Base-by-base conservation (phyloP, 1,140 invertebrate genomes). In the Octopus sinensis region DNA sequence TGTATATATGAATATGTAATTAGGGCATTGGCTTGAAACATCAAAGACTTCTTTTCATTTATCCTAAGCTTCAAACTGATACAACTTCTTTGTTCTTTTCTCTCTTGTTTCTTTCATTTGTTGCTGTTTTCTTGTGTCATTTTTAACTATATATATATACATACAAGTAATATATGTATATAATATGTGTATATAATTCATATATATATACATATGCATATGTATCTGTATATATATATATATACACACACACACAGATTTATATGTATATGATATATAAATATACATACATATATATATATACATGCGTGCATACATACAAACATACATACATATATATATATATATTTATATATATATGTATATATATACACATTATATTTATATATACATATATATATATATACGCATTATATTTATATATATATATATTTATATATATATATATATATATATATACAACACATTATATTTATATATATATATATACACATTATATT, bases 401-500 rank as follows among this genome's bases (percentile, higher is more conserved):
- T 3, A 62, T 17, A 62, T 3, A n/a, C n/a, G n/a, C n/a, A n/a
- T n/a, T n/a, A n/a, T n/a, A n/a, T n/a, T n/a, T n/a, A 62, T 62
- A 62, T 3, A 62, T 62, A 62, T 62, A 3, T 62, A 62, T 17
- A 62, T 62, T 10, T 62, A 62, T 62, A 62, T 62, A 62, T 62
- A 62, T 62, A 62, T 17, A 62, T 62, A 62, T 62, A 62, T 62
- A 62, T 62, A 62, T 62, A 62, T 62, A 62, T 62, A 62, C 56
- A 62, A 6, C 6, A 9, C 6, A 9, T 9, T 62, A 62, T 62
- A 62, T 62, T 9, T 62, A 62, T 62, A 62, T 62, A 62, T 62
- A 62, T 17, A 62, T 62, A 62, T 62, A 62, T 62, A 62, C 17
- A 62, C 17, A 9, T 9, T 62, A 62, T 62, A 62, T 62, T 9